A percentile compares a stretch with the other conserved stretches of the same genome.
Conservation (phyloP, 2,888 invertebrate genomes). For the Julus scandinavius region DNA sequence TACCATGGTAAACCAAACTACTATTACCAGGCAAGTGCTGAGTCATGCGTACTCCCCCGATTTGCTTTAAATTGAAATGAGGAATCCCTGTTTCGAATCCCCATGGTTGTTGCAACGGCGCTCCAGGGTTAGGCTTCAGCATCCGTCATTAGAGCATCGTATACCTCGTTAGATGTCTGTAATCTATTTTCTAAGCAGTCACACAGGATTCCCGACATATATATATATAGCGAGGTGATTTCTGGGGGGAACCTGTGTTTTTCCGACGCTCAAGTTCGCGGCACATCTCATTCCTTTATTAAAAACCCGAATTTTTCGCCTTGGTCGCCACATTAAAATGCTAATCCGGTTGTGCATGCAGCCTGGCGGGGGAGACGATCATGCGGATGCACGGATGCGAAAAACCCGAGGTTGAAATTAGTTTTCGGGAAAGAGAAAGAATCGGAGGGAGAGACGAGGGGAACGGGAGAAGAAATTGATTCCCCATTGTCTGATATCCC, state of each 20-base stretch:
- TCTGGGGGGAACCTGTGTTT: not conserved
- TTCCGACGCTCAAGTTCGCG: not conserved
- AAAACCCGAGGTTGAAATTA: conserved; percentile 27
- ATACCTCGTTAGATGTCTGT: not conserved
- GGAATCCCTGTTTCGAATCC: not conserved
- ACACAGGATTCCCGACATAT: conserved; percentile 1
- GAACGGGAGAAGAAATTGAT: conserved; percentile 21
- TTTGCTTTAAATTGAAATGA: not conserved
- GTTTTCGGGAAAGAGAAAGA: conserved; percentile 19
- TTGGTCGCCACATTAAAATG: conserved; percentile 16
- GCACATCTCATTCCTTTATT: not conserved
- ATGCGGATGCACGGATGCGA: conserved; percentile 18
- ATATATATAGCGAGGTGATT: not conserved
- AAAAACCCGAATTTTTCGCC: not conserved
- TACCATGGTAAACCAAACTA: not conserved
- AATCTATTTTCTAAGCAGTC: not conserved
- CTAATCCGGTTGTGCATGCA: not conserved
- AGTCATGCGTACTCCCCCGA: not conserved
- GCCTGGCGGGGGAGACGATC: not conserved
- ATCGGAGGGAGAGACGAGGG: not conserved
- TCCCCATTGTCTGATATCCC: conserved; percentile 17
- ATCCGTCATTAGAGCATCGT: not conserved
- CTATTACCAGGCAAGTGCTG: not conserved
- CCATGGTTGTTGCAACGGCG: not conserved
- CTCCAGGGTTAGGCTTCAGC: not conserved